Base-by-base conservation (phyloP, 2,113 vertebrate species). In the Cyprinodon variegatus region DNA sequence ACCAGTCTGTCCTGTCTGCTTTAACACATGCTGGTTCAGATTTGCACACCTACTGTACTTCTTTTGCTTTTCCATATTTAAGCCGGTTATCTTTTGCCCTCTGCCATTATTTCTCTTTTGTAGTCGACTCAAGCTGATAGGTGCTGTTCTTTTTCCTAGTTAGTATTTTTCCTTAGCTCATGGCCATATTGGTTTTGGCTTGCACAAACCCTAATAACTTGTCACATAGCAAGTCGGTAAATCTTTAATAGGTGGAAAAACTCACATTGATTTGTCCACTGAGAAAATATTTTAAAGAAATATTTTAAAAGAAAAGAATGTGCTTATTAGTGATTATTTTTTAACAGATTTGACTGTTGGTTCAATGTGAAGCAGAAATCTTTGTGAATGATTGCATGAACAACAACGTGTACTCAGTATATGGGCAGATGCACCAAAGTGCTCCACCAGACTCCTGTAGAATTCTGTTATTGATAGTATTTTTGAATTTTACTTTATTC, bases 11-110 rank as follows among this genome's bases (percentile, higher is more conserved):
- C 63, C 53, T 71, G 53, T 72, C 70, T 40, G 66, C 64, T 82
- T 65, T n/a, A 45, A 72, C 63, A 60, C 60, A 65, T 22, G 46
- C 14, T 57, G 72, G 77, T 76, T 88, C 76, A 80, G 62, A 86
- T 89, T 90, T 90, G 88, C 89, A 90, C 90, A 90, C 74, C 81
- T 86, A 85, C 88, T 90, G 85, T 89, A 80, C 59, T 57, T 48
- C 41, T 14, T 62, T 45, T 10, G 70, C 81, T 83, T 78, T 70
- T 63, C 41, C 68, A 61, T 80, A 76, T 83, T 84, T 79, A 77
- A 83, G 70, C 68, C 70, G 64, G 73, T 74, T 72, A 70, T 59
- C 3, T 69, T 46, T 72, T 20, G n/a, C 53, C n/a, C 20, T 61
- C 13, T 59, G 22, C 13, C 22, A 72, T 59, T n/a, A 8, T 77